Evolutionary conservation across 1,140 invertebrate genomes (phyloP), one percentile per base, ranked within the genome.

Genomic region (Drosophila tristis): DNA sequence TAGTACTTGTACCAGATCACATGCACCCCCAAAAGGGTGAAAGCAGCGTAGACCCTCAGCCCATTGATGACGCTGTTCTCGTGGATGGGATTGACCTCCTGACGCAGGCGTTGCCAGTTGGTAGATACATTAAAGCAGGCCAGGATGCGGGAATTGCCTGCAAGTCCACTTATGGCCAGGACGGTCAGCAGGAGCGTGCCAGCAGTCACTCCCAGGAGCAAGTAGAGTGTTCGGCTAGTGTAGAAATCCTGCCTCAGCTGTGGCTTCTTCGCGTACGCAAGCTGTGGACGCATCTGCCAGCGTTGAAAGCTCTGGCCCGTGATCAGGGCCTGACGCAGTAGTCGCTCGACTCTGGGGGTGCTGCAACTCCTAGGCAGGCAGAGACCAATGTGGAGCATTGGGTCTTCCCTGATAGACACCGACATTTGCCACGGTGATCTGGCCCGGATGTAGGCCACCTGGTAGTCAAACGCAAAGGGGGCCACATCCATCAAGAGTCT

Each of bases 41-140:
- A 54, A 0, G 80, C 80, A 9, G 26, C 26, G 13, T 60, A 6
- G 0, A 84, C 75, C 2, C 80, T 58, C n/a, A 85, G 26, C 0
- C 80, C 80, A 43, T 85, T 78, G 25, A 84, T 71, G 61, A 62
- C 16, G 11, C 15, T 48, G 2, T 85, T 85, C 29, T 85, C 80
- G 25, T 64, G 49, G 0, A 6, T 15, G 7, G 13, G 51, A 6
- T 55, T 20, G 1, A 31, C 39, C 0, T 44, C 16, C 23, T 72
- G 48, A 47, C 58, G 63, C 0, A 70, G 47, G 13, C 53, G 55
- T 15, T 53, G 47, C 80, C 80, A 84, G 20, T 84, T 84, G 43
- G 29, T 26, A 2, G 26, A 1, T 8, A 80, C 8, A 26, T 84
- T 26, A 9, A 82, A 82, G 57, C 79, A 80, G 26, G 20, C 57